Evolutionary conservation across 2,797 vertebrate species (phyloP), one percentile per base, ranked within the genome.

Genomic region (Pelodytes ibericus): DNA sequence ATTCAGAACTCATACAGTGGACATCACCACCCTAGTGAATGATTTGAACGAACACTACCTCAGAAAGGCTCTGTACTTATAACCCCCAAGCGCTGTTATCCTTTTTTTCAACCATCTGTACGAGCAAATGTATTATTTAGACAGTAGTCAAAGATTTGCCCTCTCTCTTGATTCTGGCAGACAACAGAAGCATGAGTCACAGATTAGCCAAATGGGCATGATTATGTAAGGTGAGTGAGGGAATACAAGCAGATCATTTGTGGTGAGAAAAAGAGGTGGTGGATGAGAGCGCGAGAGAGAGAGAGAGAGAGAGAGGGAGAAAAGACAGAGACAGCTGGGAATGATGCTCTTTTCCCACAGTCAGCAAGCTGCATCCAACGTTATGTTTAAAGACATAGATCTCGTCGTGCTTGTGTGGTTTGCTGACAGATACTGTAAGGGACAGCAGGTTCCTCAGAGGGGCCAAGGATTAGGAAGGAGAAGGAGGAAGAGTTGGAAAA

Each of bases 301-400:
- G 31, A 27, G 20, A 49, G 63, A 68, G 33, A 51, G 61, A 49
- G 62, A 61, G 69, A 49, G 60, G 33, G 31, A 39, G 44, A 61
- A 71, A 24, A 68, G 76, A 79, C 70, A 25, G 70, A 44, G 76
- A 69, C 76, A 79, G 76, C 76, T 79, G 76, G 30, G 63, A 29
- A 24, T 62, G 76, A 57, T 62, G 70, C 69, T 67, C 75, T 72
- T 72, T 67, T 69, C 49, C 63, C 41, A 13, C 36, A 65, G 69
- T 72, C 75, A 72, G 75, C 69, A 60, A 53, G 33, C 59, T 51
- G 6, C 36, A 26, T 53, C 26, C 26, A 62, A 39, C 49, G 22
- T 65, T 29, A 18, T 25, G 18, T 61, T 67, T 72, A 78, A 60
- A 72, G 44, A 58, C 15, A 26, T 41, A 78, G 44, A 39, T 0